Conservation (phyloP, 2,888 invertebrate species). For the Calameuta idolon region DNA sequence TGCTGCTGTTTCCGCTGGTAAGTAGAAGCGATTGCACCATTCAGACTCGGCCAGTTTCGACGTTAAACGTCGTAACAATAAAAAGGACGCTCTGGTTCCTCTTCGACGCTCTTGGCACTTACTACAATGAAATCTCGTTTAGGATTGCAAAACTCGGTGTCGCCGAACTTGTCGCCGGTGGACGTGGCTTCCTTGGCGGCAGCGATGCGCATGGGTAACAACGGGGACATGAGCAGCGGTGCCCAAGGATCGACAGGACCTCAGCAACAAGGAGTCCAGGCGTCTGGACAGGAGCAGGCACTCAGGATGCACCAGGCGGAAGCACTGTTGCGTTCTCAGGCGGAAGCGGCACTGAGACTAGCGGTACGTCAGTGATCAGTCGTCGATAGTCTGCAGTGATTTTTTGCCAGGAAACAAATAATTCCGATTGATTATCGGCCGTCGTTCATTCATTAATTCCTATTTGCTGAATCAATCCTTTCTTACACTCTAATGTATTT, state of each 20-base stretch:
- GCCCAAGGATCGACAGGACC: slow-evolving; percentile 61
- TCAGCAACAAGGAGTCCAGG: slow-evolving; percentile 61
- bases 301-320: slow-evolving; percentile 81
- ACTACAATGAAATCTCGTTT: background rate
- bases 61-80: background rate
- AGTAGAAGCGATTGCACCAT: slow-evolving; percentile 39
- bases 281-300: slow-evolving; percentile 68
- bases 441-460: slow-evolving; percentile 19
- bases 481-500: background rate
- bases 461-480: background rate
- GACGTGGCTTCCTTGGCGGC: slow-evolving; percentile 64
- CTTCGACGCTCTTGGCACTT: background rate
- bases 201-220: slow-evolving; percentile 68
- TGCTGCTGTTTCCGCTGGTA: slow-evolving; percentile 64
- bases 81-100: background rate
- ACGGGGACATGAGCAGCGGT: slow-evolving; percentile 62
- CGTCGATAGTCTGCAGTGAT: slow-evolving; percentile 40
- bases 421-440: slow-evolving; percentile 46
- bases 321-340: slow-evolving; percentile 84
- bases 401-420: background rate
- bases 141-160: slow-evolving; percentile 64
- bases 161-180: slow-evolving; percentile 64
- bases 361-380: slow-evolving; percentile 70
- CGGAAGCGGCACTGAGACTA: slow-evolving; percentile 84
- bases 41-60: slow-evolving; percentile 34